phyloP scores from a whole-genome alignment of 2,797 vertebrate species.

The Tenualosa ilisha region DNA sequence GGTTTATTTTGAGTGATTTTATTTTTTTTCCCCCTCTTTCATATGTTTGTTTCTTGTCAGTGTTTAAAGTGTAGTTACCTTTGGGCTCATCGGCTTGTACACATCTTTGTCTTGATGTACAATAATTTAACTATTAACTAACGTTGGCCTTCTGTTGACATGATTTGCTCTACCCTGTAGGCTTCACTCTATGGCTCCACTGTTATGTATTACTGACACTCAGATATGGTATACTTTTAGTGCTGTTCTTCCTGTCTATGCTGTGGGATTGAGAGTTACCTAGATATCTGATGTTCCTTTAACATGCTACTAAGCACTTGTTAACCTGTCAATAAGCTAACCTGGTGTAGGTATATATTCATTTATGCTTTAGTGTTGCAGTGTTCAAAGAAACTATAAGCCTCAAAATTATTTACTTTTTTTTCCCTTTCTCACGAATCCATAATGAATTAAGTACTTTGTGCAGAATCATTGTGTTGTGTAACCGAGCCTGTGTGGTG shows the following conservation, averaged over 20 bases:
- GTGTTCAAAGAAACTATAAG: conserved; percentile 11
- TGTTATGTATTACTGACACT: conserved; percentile 4
- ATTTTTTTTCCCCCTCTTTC: conserved; percentile 50
- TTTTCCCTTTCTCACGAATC: not conserved
- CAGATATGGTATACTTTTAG: conserved; percentile 25
- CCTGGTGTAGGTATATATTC: conserved; percentile 11
- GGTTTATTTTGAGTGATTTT: conserved; percentile 5
- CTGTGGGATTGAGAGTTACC: conserved; percentile 1
- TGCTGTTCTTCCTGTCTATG: conserved; percentile 21
- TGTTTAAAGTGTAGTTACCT: conserved; percentile 91
- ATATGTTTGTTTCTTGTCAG: conserved; percentile 81
- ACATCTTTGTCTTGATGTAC: conserved; percentile 68
- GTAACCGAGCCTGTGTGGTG: not conserved
- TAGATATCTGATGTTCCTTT: conserved; percentile 50
- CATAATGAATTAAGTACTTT: not conserved
- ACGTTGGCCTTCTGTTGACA: conserved; percentile 80
- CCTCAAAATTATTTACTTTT: not conserved
- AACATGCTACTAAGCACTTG: conserved; percentile 72
- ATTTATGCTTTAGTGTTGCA: conserved; percentile 9
- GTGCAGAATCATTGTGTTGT: conserved; percentile 2
- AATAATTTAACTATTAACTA: conserved; percentile 53
- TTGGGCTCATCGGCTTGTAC: conserved; percentile 89
- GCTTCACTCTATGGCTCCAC: conserved; percentile 59
- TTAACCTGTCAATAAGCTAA: conserved; percentile 72
- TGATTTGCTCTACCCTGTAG: conserved; percentile 77